Percentiles rank a stretch among this genome's conserved stretches.
Conservation (phyloP, 1,140 invertebrate genomes). For the Tetramorium parvispinum region DNA sequence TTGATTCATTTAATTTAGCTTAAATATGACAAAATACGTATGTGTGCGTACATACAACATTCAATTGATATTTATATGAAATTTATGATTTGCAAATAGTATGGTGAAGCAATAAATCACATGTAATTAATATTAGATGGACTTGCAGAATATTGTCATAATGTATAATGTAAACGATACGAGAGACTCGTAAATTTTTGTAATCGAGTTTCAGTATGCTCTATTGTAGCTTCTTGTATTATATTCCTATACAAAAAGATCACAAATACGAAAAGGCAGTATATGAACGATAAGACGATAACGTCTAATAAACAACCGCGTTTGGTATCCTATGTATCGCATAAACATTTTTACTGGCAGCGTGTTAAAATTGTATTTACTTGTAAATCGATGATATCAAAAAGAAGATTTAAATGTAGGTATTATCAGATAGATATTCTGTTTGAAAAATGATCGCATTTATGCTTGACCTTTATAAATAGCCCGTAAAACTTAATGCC, state of each 20-base stretch:
- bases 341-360: slow-evolving; percentile 33
- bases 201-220: slow-evolving; percentile 33
- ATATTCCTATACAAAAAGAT: slow-evolving; percentile 31
- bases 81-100: slow-evolving; percentile 32
- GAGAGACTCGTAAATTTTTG: slow-evolving; percentile 47
- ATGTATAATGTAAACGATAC: slow-evolving; percentile 8
- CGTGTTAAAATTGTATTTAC: slow-evolving; percentile 50
- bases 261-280: slow-evolving; percentile 43
- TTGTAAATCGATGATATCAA: slow-evolving; percentile 40
- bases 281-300: slow-evolving; percentile 31
- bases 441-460: slow-evolving; percentile 48
- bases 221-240: slow-evolving; percentile 47
- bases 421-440: slow-evolving; percentile 24
- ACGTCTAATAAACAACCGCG: slow-evolving; percentile 23
- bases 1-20: background rate
- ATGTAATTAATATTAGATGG: slow-evolving; percentile 3
- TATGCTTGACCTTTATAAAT: slow-evolving; percentile 44
- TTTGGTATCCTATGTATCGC: slow-evolving; percentile 42
- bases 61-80: background rate
- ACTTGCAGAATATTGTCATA: slow-evolving; percentile 30
- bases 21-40: background rate
- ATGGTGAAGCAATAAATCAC: background rate
- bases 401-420: background rate
- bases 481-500: slow-evolving; percentile 46
- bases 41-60: background rate